Percentiles rank a stretch among this genome's conserved stretches.
Evolutionary conservation across 2,888 invertebrate species (phyloP).

Genomic region (Pseudococcus viburni): DNA sequence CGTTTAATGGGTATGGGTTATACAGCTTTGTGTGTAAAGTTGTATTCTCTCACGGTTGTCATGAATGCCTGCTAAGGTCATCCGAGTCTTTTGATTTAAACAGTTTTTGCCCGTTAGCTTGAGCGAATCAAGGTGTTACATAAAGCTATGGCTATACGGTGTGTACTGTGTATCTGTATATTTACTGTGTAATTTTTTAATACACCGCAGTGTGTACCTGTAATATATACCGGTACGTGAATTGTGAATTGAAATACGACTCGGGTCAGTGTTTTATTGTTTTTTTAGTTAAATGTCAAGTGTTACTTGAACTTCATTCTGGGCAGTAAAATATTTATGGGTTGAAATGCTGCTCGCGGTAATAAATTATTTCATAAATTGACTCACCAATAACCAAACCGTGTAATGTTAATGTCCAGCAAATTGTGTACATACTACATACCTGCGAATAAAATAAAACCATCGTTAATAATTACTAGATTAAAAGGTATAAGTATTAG

Average conservation of each 20-base stretch:
- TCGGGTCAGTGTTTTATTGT: slow-evolving; percentile 20
- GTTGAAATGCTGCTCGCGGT: not conserved
- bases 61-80: slow-evolving; percentile 4
- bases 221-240: not conserved
- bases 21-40: slow-evolving; percentile 28
- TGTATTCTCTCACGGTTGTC: slow-evolving; percentile 47
- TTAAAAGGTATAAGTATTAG: too few relatives aligned
- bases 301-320: slow-evolving; percentile 11
- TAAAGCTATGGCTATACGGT: not conserved
- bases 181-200: not conserved
- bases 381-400: not conserved
- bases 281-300: not conserved
- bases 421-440: slow-evolving; percentile 6
- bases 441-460: not conserved
- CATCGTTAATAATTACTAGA: not conserved
- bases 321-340: not conserved
- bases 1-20: slow-evolving; percentile 1
- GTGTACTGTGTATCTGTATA: too few relatives aligned
- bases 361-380: not conserved
- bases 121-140: not conserved
- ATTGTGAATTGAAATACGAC: not conserved
- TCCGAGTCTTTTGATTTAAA: slow-evolving; percentile 13
- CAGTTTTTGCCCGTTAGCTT: slow-evolving; percentile 28
- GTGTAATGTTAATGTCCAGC: not conserved
- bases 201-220: not conserved